Conservation (phyloP, 2,113 vertebrate genomes). For the Actinemys pallida region DNA sequence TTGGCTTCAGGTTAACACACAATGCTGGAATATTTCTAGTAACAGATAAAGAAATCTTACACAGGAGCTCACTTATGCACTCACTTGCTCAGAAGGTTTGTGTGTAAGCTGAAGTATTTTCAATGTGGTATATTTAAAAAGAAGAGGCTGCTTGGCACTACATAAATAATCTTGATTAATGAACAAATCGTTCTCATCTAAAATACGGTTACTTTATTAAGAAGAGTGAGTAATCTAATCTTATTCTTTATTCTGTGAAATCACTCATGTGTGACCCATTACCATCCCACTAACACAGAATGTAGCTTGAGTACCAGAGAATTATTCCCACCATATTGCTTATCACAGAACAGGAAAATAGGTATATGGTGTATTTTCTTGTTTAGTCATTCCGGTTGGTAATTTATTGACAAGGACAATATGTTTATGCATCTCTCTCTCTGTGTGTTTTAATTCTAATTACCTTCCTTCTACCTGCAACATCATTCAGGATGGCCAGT, state of each 20-base stretch:
- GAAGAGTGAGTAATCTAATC: conserved; percentile 70
- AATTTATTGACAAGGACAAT: conserved; percentile 64
- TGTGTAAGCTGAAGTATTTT: conserved; percentile 59
- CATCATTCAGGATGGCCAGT: conserved; percentile 1
- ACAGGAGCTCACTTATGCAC: conserved; percentile 39
- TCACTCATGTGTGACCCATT: conserved; percentile 73
- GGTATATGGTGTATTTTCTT: conserved; percentile 56
- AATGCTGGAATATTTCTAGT: conserved; percentile 19
- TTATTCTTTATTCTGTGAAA: conserved; percentile 70
- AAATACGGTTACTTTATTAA: conserved; percentile 70
- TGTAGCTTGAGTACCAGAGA: conserved; percentile 68
- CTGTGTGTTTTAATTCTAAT: conserved; percentile 59
- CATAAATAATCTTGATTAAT: conserved; percentile 61
- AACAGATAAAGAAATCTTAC: neutral
- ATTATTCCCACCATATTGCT: conserved; percentile 71
- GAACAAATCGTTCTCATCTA: conserved; percentile 32
- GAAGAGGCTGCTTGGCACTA: conserved; percentile 33
- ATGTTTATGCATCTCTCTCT: conserved; percentile 44
- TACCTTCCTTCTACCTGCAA: conserved; percentile 37
- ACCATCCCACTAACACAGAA: conserved; percentile 68
- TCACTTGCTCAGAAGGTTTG: conserved; percentile 41
- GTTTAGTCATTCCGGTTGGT: conserved; percentile 59
- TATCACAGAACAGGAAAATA: conserved; percentile 68
- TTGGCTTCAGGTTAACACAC: neutral
- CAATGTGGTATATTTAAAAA: conserved; percentile 68